Conservation (phyloP, 2,113 vertebrate species). For the Strix aluco region DNA sequence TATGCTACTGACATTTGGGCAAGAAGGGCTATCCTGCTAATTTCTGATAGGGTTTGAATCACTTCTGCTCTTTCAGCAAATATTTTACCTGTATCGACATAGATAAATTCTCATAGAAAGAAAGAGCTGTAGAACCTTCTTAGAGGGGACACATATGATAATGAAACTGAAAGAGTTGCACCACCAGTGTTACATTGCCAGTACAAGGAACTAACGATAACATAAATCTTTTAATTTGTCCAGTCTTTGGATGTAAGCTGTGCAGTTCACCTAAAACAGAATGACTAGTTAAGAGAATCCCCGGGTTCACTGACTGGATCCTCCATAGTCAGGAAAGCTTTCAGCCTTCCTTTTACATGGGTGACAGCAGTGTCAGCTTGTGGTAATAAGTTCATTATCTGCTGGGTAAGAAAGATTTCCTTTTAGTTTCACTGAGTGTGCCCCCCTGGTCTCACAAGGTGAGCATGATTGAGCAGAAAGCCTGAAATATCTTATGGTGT, state of each 20-base stretch:
- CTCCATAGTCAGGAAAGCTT: neutral
- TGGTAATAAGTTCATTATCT: neutral
- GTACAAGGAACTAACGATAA: neutral
- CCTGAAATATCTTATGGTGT: neutral
- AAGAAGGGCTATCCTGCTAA: neutral
- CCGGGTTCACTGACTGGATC: neutral
- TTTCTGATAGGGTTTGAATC: neutral
- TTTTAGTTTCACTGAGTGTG: neutral
- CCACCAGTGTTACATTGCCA: neutral
- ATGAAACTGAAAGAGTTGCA: neutral
- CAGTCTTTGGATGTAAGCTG: neutral
- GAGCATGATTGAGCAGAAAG: neutral
- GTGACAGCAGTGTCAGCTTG: neutral
- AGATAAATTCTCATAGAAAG: neutral
- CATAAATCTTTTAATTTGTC: fast-evolving
- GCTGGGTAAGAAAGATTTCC: neutral
- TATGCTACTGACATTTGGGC: neutral
- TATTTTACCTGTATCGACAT: neutral
- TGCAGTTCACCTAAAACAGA: neutral
- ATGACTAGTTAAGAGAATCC: neutral
- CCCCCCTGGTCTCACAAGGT: neutral
- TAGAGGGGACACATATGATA: neutral
- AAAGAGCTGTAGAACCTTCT: neutral
- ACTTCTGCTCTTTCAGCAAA: neutral
- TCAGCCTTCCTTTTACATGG: neutral